Evolutionary conservation across 2,888 invertebrate species (phyloP), one percentile per base, ranked within the genome.

Genomic region (Erynnis tages): DNA sequence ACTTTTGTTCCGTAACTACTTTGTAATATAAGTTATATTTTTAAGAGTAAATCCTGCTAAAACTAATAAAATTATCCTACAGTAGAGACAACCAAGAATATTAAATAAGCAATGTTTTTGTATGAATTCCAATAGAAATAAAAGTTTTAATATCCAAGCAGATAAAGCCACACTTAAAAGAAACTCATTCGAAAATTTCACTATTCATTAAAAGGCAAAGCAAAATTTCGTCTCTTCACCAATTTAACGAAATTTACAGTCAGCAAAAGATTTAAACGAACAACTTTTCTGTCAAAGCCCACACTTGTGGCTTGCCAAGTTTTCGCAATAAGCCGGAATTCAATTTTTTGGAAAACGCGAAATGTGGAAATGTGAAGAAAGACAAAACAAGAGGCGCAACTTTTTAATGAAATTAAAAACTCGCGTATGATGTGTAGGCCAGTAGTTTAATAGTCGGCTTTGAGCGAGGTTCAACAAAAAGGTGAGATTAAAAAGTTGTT

Each of bases 231-330:
- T 21, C 35, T 10, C 10, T 1, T 35, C 35, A 19, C 2, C 35
- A 27, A 17, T 16, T 41, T 27, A 10, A 10, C 5, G 10, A 41
- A 41, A 41, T 38, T 23, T 19, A 30, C 29, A 30, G 19, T 7
- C 30, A 7, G 43, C 5, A 27, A 30, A 46, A 47, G 13, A 45
- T 34, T 38, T 38, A 4, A 19, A 29, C 29, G 37, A 37, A 29
- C 34, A 29, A 13, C 25, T 29, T 16, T 29, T 19, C 29, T 30
- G 43, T 43, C 43, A 30, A 30, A 43, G 11, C 27, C 27, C 17
- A 35, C 27, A 46, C 47, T 47, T 47, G 47, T 47, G 38, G 47
- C 47, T 45, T 45, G 47, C 47, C 37, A 45, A 35, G 45, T 45
- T 45, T 23, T 40, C 14, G 32, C 48, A 48, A 40, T 32, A 40